Base-by-base conservation (phyloP, 2,113 vertebrate genomes). In the Electrona antarctica region DNA sequence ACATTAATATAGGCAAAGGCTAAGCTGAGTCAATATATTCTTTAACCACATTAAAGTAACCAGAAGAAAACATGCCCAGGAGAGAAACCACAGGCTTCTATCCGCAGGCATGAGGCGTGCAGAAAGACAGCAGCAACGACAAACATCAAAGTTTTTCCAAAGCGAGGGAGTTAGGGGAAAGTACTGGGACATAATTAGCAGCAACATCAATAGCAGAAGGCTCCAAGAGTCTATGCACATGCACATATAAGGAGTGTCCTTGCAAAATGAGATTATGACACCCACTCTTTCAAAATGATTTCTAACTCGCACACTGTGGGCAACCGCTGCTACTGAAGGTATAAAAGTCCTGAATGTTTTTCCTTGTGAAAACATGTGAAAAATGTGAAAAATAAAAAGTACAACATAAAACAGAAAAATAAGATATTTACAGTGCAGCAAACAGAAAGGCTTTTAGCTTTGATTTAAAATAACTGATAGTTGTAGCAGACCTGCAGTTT, bases 31-130 rank as follows among this genome's bases (percentile, higher is more conserved):
- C 21, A 68, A 28, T 46, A 49, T 61, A 64, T 61, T 41, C 50
- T 49, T 69, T 74, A 69, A 66, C 80, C 79, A 84, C 81, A 84
- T 78, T 11, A 81, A 83, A 76, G 81, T 54, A 65, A 10, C 29
- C 60, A 69, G 76, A 81, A 61, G 29, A 73, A 64, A 45, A 55
- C 57, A 11, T 59, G 21, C 57, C 8, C 15, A 29, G 57, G 57
- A 59, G 57, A 74, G 8, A 0, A 7, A 72, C 55, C 64, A 51
- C 76, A 33, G 58, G 69, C 80, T 82, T 71, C 78, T 48, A 77
- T 78, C 62, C 67, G 15, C 3, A 70, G 48, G 6, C 81, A 60
- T n/a, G 28, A 77, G 64, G 66, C 48, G 0, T 50, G 59, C 71
- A 80, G 6, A 78, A 56, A 54, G 41, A 48, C 55, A 58, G 52